Conservation (phyloP, 1,140 invertebrate species). For the Achatina immaculata region DNA sequence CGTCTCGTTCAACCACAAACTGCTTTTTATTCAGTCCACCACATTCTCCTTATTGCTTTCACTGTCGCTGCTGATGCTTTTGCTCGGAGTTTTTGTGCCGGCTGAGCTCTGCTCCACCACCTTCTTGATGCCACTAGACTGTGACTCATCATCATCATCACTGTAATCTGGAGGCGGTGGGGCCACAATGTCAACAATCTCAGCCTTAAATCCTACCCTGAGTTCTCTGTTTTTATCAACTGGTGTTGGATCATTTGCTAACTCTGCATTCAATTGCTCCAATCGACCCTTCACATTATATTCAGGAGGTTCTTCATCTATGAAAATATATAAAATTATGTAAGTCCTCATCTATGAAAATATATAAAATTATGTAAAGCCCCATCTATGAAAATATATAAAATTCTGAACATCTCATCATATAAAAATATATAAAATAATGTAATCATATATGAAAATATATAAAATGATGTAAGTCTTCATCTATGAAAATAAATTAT, state of each 20-base stretch:
- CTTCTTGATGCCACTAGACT: constrained; percentile 38
- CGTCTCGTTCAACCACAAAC: constrained; percentile 63
- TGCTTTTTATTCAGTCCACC: constrained; percentile 38
- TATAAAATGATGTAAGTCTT: constrained; percentile 41
- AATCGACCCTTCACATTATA: constrained; percentile 66
- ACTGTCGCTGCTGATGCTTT: constrained; percentile 16
- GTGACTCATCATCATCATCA: constrained; percentile 53
- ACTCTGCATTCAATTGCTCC: constrained; percentile 63
- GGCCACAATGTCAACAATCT: constrained; percentile 64
- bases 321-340: constrained; percentile 19
- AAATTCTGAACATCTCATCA: constrained; percentile 50
- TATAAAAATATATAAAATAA: constrained; percentile 39
- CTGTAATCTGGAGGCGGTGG: constrained; percentile 59
- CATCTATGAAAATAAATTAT: constrained; percentile 50
- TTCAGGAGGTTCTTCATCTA: constrained; percentile 66
- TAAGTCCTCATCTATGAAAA: constrained; percentile 57
- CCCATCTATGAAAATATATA: constrained; percentile 53
- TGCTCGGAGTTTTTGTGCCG: neutral
- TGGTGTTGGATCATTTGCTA: constrained; percentile 64
- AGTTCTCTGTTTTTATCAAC: constrained; percentile 50
- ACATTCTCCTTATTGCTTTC: constrained; percentile 30
- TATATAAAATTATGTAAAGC: constrained; percentile 33
- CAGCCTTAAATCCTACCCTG: constrained; percentile 63
- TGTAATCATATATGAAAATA: constrained; percentile 52
- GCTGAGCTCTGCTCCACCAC: neutral